Base-by-base conservation (phyloP, 1,140 invertebrate genomes). In the Drosophila pallidifrons region DNA sequence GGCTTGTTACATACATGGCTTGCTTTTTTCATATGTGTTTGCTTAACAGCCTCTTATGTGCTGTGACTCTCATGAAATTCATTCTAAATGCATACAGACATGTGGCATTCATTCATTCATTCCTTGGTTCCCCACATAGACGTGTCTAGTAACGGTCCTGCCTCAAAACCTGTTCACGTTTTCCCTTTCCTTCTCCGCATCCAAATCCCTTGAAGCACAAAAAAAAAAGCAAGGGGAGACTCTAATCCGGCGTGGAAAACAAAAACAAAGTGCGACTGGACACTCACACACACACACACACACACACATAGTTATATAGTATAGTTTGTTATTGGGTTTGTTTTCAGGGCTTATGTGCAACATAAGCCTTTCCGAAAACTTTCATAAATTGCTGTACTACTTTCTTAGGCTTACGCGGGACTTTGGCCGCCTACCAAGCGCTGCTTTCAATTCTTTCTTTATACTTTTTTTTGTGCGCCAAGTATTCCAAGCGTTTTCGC, bases 331-430 rank as follows among this genome's bases (percentile, higher is more conserved):
- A 89, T 85, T 81, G 71, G 71, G 83, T 85, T 89, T 79, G 68
- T 79, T 88, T 89, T 89, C 71, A 85, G 65, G 75, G 86, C 79
- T 89, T 89, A 90, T 85, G 83, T 73, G 73, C 59, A 85, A 85
- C 83, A 73, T 65, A 86, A 75, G 71, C 59, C 43, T 38, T 8
- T 45, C 54, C 10, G 16, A 63, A 81, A 79, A 90, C 63, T 89
- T 90, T 89, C 85, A 89, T 85, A 90, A 86, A 79, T 89, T 82
- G 74, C 68, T 60, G 76, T 47, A 69, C 43, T 66, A 73, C 58
- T 69, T 88, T 55, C 55, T 45, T 71, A 76, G 66, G 81, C 82
- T 79, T 86, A 86, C 78, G 47, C 75, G 51, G 30, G 77, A 72
- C 77, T 72, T 75, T 45, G 20, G 5, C 55, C 46, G 25, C 54